A percentile compares a stretch with the other conserved stretches of the same genome.
Evolutionary conservation across 2,888 invertebrate genomes (phyloP).

Genomic region (Zonitis immaculata): DNA sequence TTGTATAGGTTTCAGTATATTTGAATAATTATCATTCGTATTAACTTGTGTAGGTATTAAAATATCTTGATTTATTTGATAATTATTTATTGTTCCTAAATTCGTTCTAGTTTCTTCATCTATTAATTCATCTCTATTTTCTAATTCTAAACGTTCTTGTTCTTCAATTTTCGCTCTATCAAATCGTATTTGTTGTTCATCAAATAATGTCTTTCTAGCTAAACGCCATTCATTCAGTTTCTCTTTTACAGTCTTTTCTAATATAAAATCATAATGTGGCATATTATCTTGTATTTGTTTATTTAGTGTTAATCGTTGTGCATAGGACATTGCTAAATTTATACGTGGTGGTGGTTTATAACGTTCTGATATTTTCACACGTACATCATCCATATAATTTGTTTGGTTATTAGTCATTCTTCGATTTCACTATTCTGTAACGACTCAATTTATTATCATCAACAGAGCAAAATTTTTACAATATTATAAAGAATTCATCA

Average conservation of each 20-base stretch:
- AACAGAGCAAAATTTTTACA: too few species aligned
- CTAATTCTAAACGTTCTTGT: conserved; percentile 23
- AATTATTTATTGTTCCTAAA: conserved; percentile 25
- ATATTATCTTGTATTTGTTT: conserved; percentile 53
- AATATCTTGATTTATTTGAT: conserved; percentile 24
- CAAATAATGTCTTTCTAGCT: conserved; percentile 59
- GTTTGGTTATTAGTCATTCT: conserved; percentile 35
- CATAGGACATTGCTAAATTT: conserved; percentile 56
- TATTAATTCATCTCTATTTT: conserved; percentile 21
- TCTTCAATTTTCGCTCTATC: conserved; percentile 42
- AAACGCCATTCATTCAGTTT: conserved; percentile 68
- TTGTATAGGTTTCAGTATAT: conserved; percentile 49
- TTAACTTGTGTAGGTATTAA: conserved; percentile 38
- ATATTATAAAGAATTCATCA: too few species aligned
- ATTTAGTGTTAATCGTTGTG: conserved; percentile 53
- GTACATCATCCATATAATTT: conserved; percentile 76
- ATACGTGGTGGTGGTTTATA: conserved; percentile 76
- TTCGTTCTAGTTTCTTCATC: too few species aligned
- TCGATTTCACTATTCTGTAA: conserved; percentile 1
- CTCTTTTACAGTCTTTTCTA: conserved; percentile 67
- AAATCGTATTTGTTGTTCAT: conserved; percentile 55
- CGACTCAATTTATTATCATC: conserved; percentile 1
- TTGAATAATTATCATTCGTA: conserved; percentile 38
- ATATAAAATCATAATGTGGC: conserved; percentile 65
- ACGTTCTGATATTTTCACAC: conserved; percentile 83